Evolutionary conservation across 2,113 vertebrate genomes (phyloP), one percentile per base, ranked within the genome.

Genomic region (Epinephelus cyanopodus): DNA sequence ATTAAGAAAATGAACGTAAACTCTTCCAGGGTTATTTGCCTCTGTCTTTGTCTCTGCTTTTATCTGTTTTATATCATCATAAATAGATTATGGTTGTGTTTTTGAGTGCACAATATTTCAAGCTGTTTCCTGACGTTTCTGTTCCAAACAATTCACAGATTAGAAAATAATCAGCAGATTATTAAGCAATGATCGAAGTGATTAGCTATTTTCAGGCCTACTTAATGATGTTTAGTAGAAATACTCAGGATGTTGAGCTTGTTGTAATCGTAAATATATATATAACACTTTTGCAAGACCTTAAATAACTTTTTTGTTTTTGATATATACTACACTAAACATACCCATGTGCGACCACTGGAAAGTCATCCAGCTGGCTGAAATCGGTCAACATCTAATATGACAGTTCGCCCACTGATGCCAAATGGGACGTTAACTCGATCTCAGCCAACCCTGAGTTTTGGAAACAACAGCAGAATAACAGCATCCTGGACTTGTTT

Each of bases 361-460:
- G 48, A 52, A 60, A 76, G 65, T 45, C 66, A 37, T 54, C 63
- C 76, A 81, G 52, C 17, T 85, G 72, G 48, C 53, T 69, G 45
- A 79, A 77, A 25, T 82, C 12, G 5, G 17, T 13, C 19, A 2
- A 7, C 37, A 65, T 12, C 7, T 66, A 27, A 66, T 47, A 48
- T 25, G 2, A 47, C 45, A 25, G 3, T 47, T 47, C 1, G 9
- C 64, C 23, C n/a, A 25, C 11, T 71, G n/a, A 56, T 58, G 18
- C 23, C 15, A 52, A 57, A 65, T 71, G 42, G 45, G 58, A 77
- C 1, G 4, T 53, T 54, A 73, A 74, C 15, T 18, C 42, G 56
- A 42, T 65, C 66, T 70, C 11, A 18, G 47, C 50, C 29, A 60
- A 23, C 12, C n/a, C n/a, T 83, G 19, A 54, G 62, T 25, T 74